Conservation (phyloP, 2,888 invertebrate genomes). For the Physocephala rufipes region DNA sequence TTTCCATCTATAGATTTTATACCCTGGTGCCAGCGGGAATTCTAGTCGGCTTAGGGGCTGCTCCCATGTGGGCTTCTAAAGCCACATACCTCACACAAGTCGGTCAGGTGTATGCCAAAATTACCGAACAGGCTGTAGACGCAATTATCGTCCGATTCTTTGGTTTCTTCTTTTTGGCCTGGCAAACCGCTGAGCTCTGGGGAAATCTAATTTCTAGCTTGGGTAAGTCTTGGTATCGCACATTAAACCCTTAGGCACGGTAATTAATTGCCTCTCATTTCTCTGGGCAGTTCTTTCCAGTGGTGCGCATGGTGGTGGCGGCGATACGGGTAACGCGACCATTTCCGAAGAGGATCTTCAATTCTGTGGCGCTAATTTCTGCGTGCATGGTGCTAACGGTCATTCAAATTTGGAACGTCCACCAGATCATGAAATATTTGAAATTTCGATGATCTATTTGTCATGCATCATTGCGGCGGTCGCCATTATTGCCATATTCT, state of each 20-base stretch:
- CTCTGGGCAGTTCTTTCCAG: conserved; percentile 72
- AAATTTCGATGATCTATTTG: conserved; percentile 88
- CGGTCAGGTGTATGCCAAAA: conserved; percentile 88
- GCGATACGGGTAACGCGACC: conserved; percentile 63
- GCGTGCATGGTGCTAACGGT: conserved; percentile 75
- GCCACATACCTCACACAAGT: conserved; percentile 96
- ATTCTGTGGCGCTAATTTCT: conserved; percentile 84
- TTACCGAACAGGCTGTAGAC: conserved; percentile 86
- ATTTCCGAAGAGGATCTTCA: conserved; percentile 68
- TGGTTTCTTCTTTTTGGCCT: conserved; percentile 98
- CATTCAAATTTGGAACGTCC: conserved; percentile 83
- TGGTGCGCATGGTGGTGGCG: conserved; percentile 74
- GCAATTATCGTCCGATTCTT: conserved; percentile 96
- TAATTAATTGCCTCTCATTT: not conserved
- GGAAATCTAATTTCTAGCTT: conserved; percentile 95
- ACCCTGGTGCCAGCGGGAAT: conserved; percentile 94
- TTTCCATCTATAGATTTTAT: conserved; percentile 82
- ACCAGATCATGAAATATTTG: conserved; percentile 85
- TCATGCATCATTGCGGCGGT: conserved; percentile 87
- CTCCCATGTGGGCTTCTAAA: conserved; percentile 99
- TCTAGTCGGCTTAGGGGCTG: conserved; percentile 93
- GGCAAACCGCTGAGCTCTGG: conserved; percentile 96
- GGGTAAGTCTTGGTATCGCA: conserved; percentile 52
- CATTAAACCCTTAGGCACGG: no score
- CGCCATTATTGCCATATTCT: conserved; percentile 83